Percentiles rank a stretch among this genome's conserved stretches.
phyloP scores from a whole-genome alignment of 2,888 invertebrate genomes.

The Drosophila diplacantha region DNA sequence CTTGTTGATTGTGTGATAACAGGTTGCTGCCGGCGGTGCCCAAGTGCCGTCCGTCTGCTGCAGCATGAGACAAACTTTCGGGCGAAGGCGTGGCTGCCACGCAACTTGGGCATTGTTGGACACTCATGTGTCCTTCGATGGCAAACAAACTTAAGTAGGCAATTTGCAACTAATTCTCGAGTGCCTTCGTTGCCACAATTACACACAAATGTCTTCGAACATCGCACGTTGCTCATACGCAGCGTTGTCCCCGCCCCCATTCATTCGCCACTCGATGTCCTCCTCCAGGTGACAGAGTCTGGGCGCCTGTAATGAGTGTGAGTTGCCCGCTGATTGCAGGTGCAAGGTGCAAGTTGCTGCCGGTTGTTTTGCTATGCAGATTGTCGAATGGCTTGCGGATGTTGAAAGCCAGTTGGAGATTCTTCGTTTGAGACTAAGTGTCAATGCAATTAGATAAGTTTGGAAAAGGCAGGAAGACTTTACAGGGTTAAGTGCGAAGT shows the following conservation, averaged over 20 bases:
- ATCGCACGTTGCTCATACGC: conserved; percentile 41
- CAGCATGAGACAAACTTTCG: conserved; percentile 69
- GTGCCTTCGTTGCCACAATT: conserved; percentile 45
- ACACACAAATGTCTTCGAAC: conserved; percentile 26
- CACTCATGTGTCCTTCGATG: conserved; percentile 54
- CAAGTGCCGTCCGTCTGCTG: conserved; percentile 43
- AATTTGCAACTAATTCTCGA: conserved; percentile 72
- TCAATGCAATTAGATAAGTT: conserved; percentile 1
- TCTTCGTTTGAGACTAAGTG: background rate
- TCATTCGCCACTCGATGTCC: conserved; percentile 22
- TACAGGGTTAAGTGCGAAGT: no score
- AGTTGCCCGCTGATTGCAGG: conserved; percentile 25
- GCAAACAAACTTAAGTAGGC: conserved; percentile 71
- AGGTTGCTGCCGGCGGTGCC: conserved; percentile 37
- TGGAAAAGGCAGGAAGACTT: no score
- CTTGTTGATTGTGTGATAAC: conserved; percentile 70
- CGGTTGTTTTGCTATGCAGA: conserved; percentile 20
- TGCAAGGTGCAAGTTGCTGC: conserved; percentile 1
- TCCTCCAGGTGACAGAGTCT: conserved; percentile 29
- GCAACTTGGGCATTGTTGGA: conserved; percentile 51
- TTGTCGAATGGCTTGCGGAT: background rate
- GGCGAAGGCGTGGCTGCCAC: conserved; percentile 56
- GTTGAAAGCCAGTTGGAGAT: conserved; percentile 4
- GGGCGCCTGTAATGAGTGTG: conserved; percentile 35
- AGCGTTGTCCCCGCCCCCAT: conserved; percentile 25